phyloP scores from a whole-genome alignment of 2,888 invertebrate genomes.

The Epirrhoe alternata region DNA sequence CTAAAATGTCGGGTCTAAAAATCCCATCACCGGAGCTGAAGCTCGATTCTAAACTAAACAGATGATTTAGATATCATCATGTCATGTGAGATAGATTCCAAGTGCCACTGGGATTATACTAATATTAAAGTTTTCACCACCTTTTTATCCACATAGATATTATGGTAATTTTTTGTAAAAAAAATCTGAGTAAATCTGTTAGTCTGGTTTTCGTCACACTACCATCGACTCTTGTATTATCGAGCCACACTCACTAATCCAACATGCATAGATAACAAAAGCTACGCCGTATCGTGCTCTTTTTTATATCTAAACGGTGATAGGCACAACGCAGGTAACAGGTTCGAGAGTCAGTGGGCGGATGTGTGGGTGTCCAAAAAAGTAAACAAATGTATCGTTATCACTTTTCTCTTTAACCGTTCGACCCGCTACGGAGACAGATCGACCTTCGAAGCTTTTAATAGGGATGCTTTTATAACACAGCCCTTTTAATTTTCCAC shows the following conservation, averaged over 20 bases:
- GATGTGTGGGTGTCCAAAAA: conserved; percentile 59
- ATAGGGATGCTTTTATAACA: conserved; percentile 49
- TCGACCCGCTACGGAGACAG: conserved; percentile 32
- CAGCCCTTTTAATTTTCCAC: conserved; percentile 71
- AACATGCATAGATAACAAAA: background rate
- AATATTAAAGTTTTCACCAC: too few species aligned
- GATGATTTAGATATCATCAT: too few species aligned
- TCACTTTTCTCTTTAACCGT: conserved; percentile 46
- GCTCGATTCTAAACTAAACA: too few species aligned
- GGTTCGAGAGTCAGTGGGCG: conserved; percentile 66
- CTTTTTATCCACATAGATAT: too few species aligned
- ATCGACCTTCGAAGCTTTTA: conserved; percentile 52
- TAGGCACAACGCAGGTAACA: conserved; percentile 65
- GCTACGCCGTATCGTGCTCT: conserved; percentile 7
- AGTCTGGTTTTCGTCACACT: background rate
- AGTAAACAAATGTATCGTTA: conserved; percentile 64
- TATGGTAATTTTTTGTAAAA: too few species aligned
- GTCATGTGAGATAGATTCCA: too few species aligned
- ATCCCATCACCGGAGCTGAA: too few species aligned
- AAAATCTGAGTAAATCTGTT: too few species aligned
- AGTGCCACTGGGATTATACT: too few species aligned
- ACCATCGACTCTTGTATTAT: background rate
- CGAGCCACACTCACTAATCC: background rate
- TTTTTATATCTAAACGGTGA: conserved; percentile 56
- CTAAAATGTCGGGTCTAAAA: too few species aligned